Evolutionary conservation across 2,888 invertebrate species (phyloP).

Genomic region (Drosophila heteroneura): DNA sequence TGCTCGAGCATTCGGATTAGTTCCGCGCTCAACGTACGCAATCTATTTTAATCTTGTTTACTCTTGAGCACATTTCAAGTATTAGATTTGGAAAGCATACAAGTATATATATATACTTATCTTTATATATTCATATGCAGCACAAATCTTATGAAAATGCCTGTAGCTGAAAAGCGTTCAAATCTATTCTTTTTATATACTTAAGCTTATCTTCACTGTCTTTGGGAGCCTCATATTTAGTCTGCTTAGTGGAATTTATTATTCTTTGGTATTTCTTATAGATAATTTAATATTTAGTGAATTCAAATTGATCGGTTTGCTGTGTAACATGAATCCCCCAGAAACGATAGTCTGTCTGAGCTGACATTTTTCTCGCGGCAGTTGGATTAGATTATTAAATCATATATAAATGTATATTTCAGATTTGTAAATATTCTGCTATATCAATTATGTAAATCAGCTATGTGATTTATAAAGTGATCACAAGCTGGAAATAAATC

Average conservation of each 20-base stretch:
- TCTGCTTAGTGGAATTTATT: neutral
- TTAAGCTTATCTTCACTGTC: neutral
- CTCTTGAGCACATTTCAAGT: constrained; percentile 1
- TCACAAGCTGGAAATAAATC: neutral
- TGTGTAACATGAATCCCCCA: neutral
- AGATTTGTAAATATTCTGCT: neutral
- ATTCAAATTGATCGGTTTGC: neutral
- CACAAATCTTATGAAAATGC: neutral
- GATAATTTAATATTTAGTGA: neutral
- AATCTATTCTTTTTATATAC: neutral
- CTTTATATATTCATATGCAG: neutral
- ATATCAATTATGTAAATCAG: neutral
- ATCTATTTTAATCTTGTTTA: constrained; percentile 36
- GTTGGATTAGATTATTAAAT: neutral
- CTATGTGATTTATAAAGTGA: neutral
- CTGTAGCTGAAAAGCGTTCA: neutral
- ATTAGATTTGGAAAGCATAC: neutral
- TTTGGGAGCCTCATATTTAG: neutral
- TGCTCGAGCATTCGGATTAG: constrained; percentile 9
- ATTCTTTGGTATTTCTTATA: neutral
- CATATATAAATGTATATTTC: neutral
- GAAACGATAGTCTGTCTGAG: neutral
- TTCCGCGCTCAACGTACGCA: neutral
- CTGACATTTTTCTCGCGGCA: neutral
- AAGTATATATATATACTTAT: neutral